A percentile compares a stretch with the other conserved stretches of the same genome.
phyloP scores from a whole-genome alignment of 1,140 invertebrate genomes.

The Listronotus oregonensis region DNA sequence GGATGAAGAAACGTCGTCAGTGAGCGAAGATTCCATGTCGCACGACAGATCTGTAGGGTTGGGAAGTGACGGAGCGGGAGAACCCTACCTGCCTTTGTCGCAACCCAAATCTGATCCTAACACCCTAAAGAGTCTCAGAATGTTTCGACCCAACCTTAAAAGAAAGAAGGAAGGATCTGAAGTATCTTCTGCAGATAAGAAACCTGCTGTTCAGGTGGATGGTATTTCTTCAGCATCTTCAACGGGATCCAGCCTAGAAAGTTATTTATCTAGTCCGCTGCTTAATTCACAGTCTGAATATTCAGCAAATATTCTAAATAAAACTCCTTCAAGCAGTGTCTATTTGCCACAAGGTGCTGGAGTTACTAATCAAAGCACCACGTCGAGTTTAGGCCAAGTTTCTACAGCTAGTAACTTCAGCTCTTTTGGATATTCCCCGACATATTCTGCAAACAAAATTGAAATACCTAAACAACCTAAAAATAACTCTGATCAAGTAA shows the following conservation, averaged over 20 bases:
- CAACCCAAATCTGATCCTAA: constrained; percentile 59
- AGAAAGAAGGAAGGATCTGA: constrained; percentile 29
- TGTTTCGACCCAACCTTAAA: constrained; percentile 59
- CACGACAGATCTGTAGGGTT: constrained; percentile 38
- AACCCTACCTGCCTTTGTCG: constrained; percentile 26
- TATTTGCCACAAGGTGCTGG: constrained; percentile 5
- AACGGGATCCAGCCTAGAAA: no score
- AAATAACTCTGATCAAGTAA: neutral
- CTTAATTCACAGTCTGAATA: no score
- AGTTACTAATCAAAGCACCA: constrained; percentile 2
- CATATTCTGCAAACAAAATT: no score
- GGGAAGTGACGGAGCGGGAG: constrained; percentile 42
- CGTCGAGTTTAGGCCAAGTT: neutral
- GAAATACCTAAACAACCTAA: no score
- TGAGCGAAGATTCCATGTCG: constrained; percentile 40
- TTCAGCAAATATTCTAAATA: no score
- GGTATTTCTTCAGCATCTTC: no score
- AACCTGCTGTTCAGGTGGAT: neutral
- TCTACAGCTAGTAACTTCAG: constrained; percentile 6
- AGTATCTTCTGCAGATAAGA: neutral
- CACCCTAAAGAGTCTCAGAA: constrained; percentile 62
- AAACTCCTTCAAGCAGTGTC: neutral
- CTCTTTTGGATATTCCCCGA: neutral
- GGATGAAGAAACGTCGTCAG: constrained; percentile 35
- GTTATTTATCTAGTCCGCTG: no score